Evolutionary conservation across 2,888 invertebrate species (phyloP).

Genomic region (Dryobotodes eremita): DNA sequence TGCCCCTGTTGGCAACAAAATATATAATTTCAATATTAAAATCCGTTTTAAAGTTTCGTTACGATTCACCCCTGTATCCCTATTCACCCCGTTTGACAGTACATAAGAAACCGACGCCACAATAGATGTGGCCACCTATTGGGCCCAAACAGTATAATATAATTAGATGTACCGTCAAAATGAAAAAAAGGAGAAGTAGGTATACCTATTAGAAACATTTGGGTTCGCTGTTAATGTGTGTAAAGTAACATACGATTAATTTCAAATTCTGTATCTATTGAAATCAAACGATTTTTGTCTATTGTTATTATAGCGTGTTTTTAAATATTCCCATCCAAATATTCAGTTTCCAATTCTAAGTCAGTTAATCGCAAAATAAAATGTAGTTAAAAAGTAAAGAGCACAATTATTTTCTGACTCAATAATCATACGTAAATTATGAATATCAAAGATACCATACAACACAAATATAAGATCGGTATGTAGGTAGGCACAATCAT

Average conservation of each 20-base stretch:
- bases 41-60: too few species aligned
- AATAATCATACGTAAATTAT: constrained; percentile 41
- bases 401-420: constrained; percentile 30
- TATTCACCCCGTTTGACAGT: too few species aligned
- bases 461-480: constrained; percentile 43
- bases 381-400: constrained; percentile 9
- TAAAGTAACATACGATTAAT: neutral
- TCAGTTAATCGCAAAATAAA: constrained; percentile 34
- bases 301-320: neutral
- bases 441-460: constrained; percentile 39
- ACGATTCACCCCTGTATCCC: too few species aligned
- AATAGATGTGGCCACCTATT: too few species aligned
- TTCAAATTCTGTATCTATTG: neutral
- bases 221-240: neutral
- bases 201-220: too few species aligned
- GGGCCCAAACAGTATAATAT: too few species aligned
- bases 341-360: constrained; percentile 21
- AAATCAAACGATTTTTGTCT: neutral
- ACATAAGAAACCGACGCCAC: too few species aligned
- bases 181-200: too few species aligned
- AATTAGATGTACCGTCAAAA: too few species aligned
- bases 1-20: too few species aligned
- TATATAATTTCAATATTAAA: too few species aligned
- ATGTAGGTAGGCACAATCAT: constrained; percentile 40
- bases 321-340: neutral